Conservation (phyloP, 2,113 vertebrate species). For the Cephalopholis sonnerati region DNA sequence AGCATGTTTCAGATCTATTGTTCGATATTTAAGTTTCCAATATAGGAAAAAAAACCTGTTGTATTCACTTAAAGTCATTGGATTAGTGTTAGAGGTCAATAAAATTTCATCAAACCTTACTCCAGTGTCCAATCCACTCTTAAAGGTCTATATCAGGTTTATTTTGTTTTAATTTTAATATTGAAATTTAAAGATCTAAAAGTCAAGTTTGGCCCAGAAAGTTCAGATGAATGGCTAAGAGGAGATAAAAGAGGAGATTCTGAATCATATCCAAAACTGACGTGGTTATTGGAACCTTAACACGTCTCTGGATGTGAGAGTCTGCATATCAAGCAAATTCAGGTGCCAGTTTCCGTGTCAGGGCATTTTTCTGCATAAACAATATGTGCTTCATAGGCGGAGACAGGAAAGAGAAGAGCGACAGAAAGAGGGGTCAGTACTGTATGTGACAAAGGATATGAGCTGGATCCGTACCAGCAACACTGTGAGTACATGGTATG, state of each 20-base stretch:
- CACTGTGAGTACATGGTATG: not conserved
- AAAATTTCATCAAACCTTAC: no score
- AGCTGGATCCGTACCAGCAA: conserved; percentile 35
- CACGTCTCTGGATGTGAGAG: not conserved
- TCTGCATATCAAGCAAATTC: not conserved
- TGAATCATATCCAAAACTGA: not conserved
- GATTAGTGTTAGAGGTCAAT: no score
- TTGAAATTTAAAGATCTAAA: no score
- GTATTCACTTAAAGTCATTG: no score
- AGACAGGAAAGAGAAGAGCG: conserved; percentile 26
- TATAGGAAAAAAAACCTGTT: no score
- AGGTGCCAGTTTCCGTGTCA: not conserved
- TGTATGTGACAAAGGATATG: conserved; percentile 33
- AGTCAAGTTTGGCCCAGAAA: no score
- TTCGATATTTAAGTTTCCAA: no score
- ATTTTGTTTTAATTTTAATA: no score
- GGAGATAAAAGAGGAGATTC: not conserved
- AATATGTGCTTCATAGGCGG: not conserved
- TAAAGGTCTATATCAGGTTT: no score
- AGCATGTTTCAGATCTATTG: no score
- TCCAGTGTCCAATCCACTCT: no score
- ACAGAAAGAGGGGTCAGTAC: conserved; percentile 2
- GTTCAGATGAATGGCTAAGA: not conserved
- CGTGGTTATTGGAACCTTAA: no score
- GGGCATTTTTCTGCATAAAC: not conserved